A percentile compares a stretch with the other conserved stretches of the same genome.
These are phyloP conservation scores for Phasia obesa DNA, from an alignment of 2,888 invertebrate genomes.

Conservation along the genomic window DNA sequence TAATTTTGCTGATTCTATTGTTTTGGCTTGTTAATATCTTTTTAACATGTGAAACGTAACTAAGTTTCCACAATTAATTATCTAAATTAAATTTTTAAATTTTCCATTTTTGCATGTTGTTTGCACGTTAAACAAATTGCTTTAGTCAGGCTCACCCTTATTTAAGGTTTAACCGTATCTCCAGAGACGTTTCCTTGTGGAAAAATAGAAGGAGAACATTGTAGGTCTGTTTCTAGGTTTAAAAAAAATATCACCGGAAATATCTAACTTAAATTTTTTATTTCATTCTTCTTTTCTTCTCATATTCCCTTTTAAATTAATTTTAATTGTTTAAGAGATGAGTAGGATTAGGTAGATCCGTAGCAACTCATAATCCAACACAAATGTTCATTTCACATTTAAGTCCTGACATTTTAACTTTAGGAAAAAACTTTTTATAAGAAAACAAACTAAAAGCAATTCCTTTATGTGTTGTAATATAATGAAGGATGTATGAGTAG, in stretches of 20 bases:
- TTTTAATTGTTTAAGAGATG: constrained; percentile 14
- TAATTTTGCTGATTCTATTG: constrained; percentile 28
- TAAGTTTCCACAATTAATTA: constrained; percentile 49
- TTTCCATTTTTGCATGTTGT: constrained; percentile 11
- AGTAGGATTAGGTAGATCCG: constrained; percentile 24
- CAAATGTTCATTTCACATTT: background rate
- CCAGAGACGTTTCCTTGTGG: background rate
- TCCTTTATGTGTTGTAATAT: constrained; percentile 18
- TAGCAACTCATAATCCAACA: constrained; percentile 16
- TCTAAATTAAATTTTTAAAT: constrained; percentile 54
- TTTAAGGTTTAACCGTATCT: background rate
- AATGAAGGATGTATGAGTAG: background rate
- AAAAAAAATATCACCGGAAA: background rate
- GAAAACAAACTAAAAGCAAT: constrained; percentile 25
- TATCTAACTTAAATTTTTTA: background rate
- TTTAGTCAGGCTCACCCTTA: background rate
- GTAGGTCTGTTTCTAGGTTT: background rate
- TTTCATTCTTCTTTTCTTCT: background rate
- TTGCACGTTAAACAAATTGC: constrained; percentile 17
- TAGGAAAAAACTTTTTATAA: constrained; percentile 3
- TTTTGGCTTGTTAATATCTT: constrained; percentile 11
- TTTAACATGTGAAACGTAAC: constrained; percentile 6
- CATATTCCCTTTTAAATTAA: background rate
- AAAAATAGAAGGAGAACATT: background rate
- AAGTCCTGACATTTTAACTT: constrained; percentile 6